A percentile compares a stretch with the other conserved stretches of the same genome.
Conservation (phyloP, 1,140 invertebrate species). For the Ooceraea biroi region DNA sequence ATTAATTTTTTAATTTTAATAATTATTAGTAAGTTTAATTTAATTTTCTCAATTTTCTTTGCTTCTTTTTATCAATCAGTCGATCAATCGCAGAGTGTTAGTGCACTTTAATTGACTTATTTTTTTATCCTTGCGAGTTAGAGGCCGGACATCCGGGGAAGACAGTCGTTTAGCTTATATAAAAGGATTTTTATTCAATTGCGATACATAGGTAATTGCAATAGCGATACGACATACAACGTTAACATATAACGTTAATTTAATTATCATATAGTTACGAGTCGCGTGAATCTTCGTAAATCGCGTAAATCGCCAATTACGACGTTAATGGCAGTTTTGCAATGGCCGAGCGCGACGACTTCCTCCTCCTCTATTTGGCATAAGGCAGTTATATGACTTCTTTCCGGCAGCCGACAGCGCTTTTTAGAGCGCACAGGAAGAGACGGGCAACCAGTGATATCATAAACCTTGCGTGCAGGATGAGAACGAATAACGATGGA, state of each 20-base stretch:
- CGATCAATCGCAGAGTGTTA: too few species aligned
- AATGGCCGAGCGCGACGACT: not conserved
- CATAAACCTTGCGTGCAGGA: not conserved
- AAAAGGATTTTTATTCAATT: slow-evolving; percentile 71
- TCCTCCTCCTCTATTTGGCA: slow-evolving; percentile 68
- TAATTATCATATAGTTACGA: slow-evolving; percentile 40
- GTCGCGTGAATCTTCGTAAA: not conserved
- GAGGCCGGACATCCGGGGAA: not conserved
- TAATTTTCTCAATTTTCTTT: too few species aligned
- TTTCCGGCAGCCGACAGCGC: slow-evolving; percentile 24
- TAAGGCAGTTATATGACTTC: slow-evolving; percentile 59
- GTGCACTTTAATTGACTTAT: too few species aligned
- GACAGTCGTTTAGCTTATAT: slow-evolving; percentile 51
- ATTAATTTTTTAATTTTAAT: too few species aligned
- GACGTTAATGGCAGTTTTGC: slow-evolving; percentile 64
- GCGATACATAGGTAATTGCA: slow-evolving; percentile 65
- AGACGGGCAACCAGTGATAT: not conserved
- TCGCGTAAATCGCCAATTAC: slow-evolving; percentile 19
- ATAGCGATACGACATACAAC: slow-evolving; percentile 66
- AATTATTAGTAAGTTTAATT: too few species aligned
- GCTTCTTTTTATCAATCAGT: too few species aligned
- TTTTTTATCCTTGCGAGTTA: not conserved
- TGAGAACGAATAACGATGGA: slow-evolving; percentile 15
- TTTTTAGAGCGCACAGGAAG: slow-evolving; percentile 54
- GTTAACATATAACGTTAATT: slow-evolving; percentile 67